These are phyloP conservation scores for Mesoligia furuncula DNA, from an alignment of 2,888 invertebrate genomes.

Conservation along the genomic window DNA sequence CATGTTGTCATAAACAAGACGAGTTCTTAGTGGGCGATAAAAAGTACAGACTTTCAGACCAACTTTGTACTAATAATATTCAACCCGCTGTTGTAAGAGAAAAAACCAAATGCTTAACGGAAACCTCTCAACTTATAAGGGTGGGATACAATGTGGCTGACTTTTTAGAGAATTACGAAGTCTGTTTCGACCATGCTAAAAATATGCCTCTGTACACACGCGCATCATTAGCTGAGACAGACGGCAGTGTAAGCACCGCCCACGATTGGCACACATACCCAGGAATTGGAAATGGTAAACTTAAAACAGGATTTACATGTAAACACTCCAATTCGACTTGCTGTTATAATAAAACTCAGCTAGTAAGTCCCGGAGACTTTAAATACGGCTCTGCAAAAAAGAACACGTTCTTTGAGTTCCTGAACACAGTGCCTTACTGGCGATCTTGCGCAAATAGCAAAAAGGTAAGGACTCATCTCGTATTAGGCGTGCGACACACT, in stretches of 20 bases:
- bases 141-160: constrained; percentile 53
- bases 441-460: constrained; percentile 36
- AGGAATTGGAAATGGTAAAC: constrained; percentile 19
- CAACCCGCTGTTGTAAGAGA: constrained; percentile 24
- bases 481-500: background rate
- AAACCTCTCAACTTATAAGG: constrained; percentile 52
- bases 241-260: background rate
- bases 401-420: constrained; percentile 58
- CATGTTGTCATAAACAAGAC: constrained; percentile 52
- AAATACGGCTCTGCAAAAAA: constrained; percentile 52
- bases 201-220: constrained; percentile 55
- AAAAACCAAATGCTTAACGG: constrained; percentile 40
- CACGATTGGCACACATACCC: constrained; percentile 46
- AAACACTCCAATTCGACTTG: constrained; percentile 24
- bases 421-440: constrained; percentile 63
- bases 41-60: constrained; percentile 48
- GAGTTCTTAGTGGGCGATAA: constrained; percentile 40
- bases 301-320: constrained; percentile 45
- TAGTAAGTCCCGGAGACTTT: constrained; percentile 58
- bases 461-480: constrained; percentile 40
- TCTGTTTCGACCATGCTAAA: constrained; percentile 55
- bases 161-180: constrained; percentile 56
- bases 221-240: constrained; percentile 29
- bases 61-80: constrained; percentile 49
- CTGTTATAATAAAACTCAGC: constrained; percentile 61